A percentile compares a stretch with the other conserved stretches of the same genome.
Evolutionary conservation across 2,113 vertebrate species (phyloP).

Genomic region (Xenopus tropicalis): UCB_Xtro_10.0 CM004443.2:117764501-117765000

Average conservation of each 20-base stretch:
- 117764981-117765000: too few relatives aligned
- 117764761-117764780: background rate
- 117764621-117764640: conserved; percentile 21
- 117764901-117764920: too few relatives aligned
- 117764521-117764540: conserved; percentile 45
- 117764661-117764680: conserved; percentile 25
- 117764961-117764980: too few relatives aligned
- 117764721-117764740: background rate
- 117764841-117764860: too few relatives aligned
- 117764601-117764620: conserved; percentile 14
- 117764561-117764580: conserved; percentile 47
- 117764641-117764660: conserved; percentile 17
- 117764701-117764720: background rate
- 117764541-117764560: conserved; percentile 45
- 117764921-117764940: too few relatives aligned
- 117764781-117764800: too few relatives aligned
- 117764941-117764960: too few relatives aligned
- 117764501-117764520: conserved; percentile 40
- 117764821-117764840: too few relatives aligned
- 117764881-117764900: too few relatives aligned
- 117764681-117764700: background rate
- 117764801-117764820: too few relatives aligned
- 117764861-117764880: too few relatives aligned
- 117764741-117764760: background rate
- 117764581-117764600: conserved; percentile 33